Evolutionary conservation across 2,888 invertebrate genomes (phyloP).

Genomic region (Troides oblongomaculatus): DNA sequence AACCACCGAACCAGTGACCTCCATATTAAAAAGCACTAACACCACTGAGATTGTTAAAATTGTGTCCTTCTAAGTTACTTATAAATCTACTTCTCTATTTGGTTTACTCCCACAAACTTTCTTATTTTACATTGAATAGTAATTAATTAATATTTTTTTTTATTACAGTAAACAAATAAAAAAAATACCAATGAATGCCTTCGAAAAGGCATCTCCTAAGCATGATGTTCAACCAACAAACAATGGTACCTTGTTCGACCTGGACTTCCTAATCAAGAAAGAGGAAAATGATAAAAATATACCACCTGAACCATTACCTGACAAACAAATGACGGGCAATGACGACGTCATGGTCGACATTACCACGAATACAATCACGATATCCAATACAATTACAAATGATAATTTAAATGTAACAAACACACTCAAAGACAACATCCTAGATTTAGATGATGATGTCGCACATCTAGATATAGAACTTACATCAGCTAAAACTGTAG

Average conservation of each 20-base stretch:
- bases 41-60: no score
- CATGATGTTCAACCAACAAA: conserved; percentile 43
- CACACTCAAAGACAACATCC: conserved; percentile 48
- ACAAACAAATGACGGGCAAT: conserved; percentile 39
- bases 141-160: not conserved
- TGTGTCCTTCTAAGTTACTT: no score
- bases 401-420: conserved; percentile 38
- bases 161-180: conserved; percentile 72
- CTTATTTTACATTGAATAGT: not conserved
- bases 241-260: conserved; percentile 62
- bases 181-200: conserved; percentile 83
- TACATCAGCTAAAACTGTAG: conserved; percentile 37
- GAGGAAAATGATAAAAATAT: conserved; percentile 41
- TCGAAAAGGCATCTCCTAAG: conserved; percentile 65
- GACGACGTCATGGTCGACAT: conserved; percentile 82
- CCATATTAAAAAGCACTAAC: no score
- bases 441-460: conserved; percentile 49
- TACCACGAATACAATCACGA: conserved; percentile 40
- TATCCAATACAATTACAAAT: conserved; percentile 37
- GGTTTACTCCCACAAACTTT: not conserved
- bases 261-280: conserved; percentile 75
- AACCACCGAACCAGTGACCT: no score
- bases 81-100: no score
- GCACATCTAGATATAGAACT: conserved; percentile 40
- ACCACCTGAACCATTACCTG: conserved; percentile 31